Conservation (phyloP, 2,888 invertebrate genomes). For the Ophion slaviceki region DNA sequence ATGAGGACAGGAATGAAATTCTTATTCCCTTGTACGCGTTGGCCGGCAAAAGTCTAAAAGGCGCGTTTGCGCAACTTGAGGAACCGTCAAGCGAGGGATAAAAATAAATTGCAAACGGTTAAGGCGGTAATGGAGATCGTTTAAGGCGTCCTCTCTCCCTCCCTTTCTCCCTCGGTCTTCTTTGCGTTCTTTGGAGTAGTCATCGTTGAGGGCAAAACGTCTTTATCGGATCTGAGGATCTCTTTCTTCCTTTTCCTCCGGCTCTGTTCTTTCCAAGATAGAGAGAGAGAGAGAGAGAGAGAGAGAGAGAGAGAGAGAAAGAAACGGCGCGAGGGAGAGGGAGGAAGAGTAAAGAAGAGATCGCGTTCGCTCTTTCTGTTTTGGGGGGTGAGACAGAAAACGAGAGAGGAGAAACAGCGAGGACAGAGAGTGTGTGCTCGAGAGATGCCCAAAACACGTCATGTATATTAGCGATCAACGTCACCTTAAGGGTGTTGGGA, state of each 20-base stretch:
- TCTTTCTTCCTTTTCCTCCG: not conserved
- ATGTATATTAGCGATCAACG: no score
- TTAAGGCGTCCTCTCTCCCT: conserved; percentile 48
- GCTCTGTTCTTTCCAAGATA: no score
- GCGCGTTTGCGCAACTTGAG: conserved; percentile 1
- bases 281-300: no score
- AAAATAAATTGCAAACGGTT: conserved; percentile 64
- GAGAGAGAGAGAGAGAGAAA: no score
- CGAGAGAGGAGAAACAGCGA: no score
- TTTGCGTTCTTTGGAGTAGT: not conserved
- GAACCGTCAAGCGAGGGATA: conserved; percentile 42
- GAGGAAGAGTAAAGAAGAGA: no score
- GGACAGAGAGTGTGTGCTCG: no score
- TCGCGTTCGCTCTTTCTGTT: no score
- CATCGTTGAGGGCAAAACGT: conserved; percentile 51
- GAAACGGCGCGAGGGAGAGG: no score
- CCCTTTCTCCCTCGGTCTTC: not conserved
- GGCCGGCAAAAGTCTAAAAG: conserved; percentile 18
- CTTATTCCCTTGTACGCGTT: conserved; percentile 12
- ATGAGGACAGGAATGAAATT: not conserved
- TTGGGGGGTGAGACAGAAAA: no score
- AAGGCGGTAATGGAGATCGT: conserved; percentile 64
- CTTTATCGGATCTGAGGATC: conserved; percentile 56
- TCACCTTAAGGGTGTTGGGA: no score
- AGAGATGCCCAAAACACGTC: no score